Evolutionary conservation across 2,113 vertebrate species (phyloP).

Genomic region (Electrona antarctica): DNA sequence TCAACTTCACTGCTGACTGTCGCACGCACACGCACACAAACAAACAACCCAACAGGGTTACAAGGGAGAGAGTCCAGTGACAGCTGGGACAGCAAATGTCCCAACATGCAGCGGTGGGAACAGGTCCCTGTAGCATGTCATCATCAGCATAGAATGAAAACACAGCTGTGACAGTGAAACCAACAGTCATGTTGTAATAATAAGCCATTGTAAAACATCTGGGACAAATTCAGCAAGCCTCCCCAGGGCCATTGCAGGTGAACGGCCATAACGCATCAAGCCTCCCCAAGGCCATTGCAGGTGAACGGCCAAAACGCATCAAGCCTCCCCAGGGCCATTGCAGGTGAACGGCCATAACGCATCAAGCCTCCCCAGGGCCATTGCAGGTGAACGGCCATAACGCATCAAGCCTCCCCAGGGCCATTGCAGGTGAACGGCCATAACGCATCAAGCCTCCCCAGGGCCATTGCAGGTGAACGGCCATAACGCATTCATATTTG

Average conservation of each 20-base stretch:
- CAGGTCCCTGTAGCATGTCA: conserved; percentile 11
- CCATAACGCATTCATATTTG: not conserved
- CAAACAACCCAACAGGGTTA: not conserved
- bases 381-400: not conserved
- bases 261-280: not conserved
- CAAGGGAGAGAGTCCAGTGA: conserved; percentile 24
- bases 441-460: not conserved
- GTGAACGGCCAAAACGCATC: not conserved
- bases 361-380: not conserved
- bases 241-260: not conserved
- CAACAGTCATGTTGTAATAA: conserved; percentile 21
- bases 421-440: not conserved
- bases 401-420: not conserved
- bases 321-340: not conserved
- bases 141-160: conserved; percentile 31
- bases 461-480: not conserved
- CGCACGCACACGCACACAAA: too few relatives aligned
- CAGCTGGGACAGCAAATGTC: conserved; percentile 34
- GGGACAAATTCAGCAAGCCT: too few relatives aligned
- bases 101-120: conserved; percentile 29
- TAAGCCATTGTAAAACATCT: too few relatives aligned
- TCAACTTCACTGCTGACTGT: too few relatives aligned
- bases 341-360: not conserved
- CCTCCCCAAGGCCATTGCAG: not conserved
- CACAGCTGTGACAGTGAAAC: conserved; percentile 35